phyloP scores from a whole-genome alignment of 1,140 invertebrate species.

The Nomia melanderi region DNA sequence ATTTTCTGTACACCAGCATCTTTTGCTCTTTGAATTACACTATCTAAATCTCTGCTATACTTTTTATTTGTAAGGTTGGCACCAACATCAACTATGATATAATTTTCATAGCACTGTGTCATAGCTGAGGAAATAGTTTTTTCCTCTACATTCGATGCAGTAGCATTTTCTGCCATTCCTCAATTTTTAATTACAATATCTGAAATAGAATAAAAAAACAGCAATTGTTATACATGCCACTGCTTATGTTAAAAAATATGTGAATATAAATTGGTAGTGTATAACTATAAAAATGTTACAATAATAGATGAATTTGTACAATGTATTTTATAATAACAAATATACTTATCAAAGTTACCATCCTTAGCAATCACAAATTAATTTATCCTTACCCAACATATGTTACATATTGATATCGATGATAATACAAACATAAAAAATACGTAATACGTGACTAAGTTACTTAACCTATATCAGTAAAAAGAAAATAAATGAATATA shows the following conservation, averaged over 20 bases:
- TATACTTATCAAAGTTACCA: slow-evolving; percentile 4
- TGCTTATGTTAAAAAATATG: background rate
- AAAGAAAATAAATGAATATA: background rate
- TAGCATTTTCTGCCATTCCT: slow-evolving; percentile 74
- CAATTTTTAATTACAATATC: slow-evolving; percentile 39
- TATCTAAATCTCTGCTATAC: slow-evolving; percentile 94
- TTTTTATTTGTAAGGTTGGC: slow-evolving; percentile 98
- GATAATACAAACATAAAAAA: slow-evolving; percentile 1
- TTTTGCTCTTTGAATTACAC: slow-evolving; percentile 94
- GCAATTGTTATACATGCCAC: background rate
- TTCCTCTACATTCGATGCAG: slow-evolving; percentile 66
- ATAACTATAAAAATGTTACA: background rate
- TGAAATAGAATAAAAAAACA: slow-evolving; percentile 44
- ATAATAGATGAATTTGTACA: background rate
- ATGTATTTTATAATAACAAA: background rate
- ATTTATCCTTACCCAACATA: background rate
- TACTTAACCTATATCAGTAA: slow-evolving; percentile 29
- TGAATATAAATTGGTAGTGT: background rate
- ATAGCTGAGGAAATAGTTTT: slow-evolving; percentile 73
- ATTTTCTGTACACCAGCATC: slow-evolving; percentile 97
- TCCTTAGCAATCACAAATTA: background rate
- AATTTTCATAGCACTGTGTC: slow-evolving; percentile 89
- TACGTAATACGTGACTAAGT: background rate
- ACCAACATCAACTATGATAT: slow-evolving; percentile 95
- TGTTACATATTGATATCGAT: background rate